Base-by-base conservation (phyloP, 2,113 vertebrate species). In the Psilopogon haemacephalus region DNA sequence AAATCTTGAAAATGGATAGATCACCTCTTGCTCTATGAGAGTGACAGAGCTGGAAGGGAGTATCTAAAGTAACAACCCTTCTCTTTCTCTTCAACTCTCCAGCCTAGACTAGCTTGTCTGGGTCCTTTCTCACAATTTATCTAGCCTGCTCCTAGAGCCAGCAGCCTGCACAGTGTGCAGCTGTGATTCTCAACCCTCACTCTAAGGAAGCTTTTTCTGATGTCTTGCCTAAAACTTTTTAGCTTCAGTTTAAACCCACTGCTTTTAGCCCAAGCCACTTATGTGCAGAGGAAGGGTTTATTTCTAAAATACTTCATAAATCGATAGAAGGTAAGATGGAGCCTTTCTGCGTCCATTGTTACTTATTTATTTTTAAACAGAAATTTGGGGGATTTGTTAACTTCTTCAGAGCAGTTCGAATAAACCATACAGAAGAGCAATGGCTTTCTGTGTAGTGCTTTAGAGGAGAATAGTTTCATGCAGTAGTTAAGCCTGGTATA, bases 301-400 rank as follows among this genome's bases (percentile, higher is more conserved):
- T 93, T 92, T 91, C 82, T 62, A 35, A 73, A 96, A 91, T 95
- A 95, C 75, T 91, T 94, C 93, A 94, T 95, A 95, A 95, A 95
- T 94, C 30, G 4, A 70, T 67, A 63, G 89, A 88, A 95, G 55
- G 70, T 15, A 95, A 84, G 72, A 84, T 74, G 91, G 50, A 83
- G 64, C 35, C 67, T 93, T 95, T 93, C 90, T 94, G 68, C 63
- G 83, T 89, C 92, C 88, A 68, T 95, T 91, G 88, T 93, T 91
- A 91, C 74, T 70, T 92, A 77, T 59, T 95, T 94, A 67, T 78
- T 88, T 93, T 86, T 93, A 94, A 91, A 42, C 79, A 93, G 93
- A 93, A 95, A 91, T 91, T 74, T 28, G 27, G 83, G 86, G 85
- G 79, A 95, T 95, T 93, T 96, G 94, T 93, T 69, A 85, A 87